Evolutionary conservation across 2,888 invertebrate species (phyloP).

Genomic region (Eristalis tenax): DNA sequence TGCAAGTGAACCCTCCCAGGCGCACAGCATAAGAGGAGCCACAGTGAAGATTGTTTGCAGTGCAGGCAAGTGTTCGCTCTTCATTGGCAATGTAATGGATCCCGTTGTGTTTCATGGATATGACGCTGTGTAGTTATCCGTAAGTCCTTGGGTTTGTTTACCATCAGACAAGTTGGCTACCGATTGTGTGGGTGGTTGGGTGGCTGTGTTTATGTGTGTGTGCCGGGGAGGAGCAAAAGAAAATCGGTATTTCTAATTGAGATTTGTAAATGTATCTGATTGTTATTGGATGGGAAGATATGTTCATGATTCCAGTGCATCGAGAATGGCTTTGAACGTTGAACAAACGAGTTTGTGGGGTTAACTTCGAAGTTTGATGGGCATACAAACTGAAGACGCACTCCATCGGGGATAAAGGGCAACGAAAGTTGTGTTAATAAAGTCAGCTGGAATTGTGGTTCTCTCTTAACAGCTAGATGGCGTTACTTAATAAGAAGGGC

Average conservation of each 20-base stretch:
- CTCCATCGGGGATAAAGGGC: background rate
- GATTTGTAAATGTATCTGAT: background rate
- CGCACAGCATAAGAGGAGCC: background rate
- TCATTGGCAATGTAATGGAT: slow-evolving; percentile 27
- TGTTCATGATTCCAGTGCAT: background rate
- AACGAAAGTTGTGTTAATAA: background rate
- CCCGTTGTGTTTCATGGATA: background rate
- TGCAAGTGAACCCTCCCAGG: background rate
- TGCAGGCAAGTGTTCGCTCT: slow-evolving; percentile 7
- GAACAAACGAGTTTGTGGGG: background rate
- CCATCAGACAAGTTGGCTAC: background rate
- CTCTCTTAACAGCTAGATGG: too few species aligned
- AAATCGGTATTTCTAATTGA: background rate
- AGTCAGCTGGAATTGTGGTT: background rate
- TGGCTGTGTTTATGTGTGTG: background rate
- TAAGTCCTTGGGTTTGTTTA: background rate
- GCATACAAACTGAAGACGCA: background rate
- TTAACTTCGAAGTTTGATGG: too few species aligned
- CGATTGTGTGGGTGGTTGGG: background rate
- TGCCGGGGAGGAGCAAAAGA: background rate
- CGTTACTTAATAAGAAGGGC: too few species aligned
- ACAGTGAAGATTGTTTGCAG: background rate
- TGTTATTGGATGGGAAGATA: background rate
- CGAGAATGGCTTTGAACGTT: background rate
- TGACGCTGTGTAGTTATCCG: background rate